Conservation (phyloP, 2,797 vertebrate species). For the Benthosema pterotum region DNA sequence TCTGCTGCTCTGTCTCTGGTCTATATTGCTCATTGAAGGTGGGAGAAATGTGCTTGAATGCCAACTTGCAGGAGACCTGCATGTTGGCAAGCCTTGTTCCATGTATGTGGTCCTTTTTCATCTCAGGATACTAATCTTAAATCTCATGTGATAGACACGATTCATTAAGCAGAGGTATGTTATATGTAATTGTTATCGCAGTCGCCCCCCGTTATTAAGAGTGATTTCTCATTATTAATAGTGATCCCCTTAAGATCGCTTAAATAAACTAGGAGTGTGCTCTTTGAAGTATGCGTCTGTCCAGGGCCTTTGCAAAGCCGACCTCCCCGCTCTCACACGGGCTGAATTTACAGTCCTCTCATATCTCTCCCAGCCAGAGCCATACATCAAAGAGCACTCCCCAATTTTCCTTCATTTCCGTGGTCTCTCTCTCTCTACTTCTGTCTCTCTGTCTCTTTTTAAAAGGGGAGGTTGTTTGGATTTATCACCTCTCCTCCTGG, state of each 20-base stretch:
- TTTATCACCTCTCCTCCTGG: slow-evolving; percentile 50
- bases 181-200: slow-evolving; percentile 28
- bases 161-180: slow-evolving; percentile 21
- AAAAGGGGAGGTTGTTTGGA: slow-evolving; percentile 21
- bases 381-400: slow-evolving; percentile 43
- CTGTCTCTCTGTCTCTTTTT: slow-evolving; percentile 27
- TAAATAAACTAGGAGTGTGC: slow-evolving; percentile 14
- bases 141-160: neutral
- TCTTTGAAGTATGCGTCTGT: no score
- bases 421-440: slow-evolving; percentile 1
- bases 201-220: slow-evolving; percentile 27
- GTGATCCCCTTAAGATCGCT: slow-evolving; percentile 5
- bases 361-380: slow-evolving; percentile 18
- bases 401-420: slow-evolving; percentile 11
- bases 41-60: no score
- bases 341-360: slow-evolving; percentile 21
- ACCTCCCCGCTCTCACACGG: slow-evolving; percentile 1
- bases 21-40: no score
- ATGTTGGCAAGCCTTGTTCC: slow-evolving; percentile 26
- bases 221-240: slow-evolving; percentile 28
- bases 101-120: slow-evolving; percentile 27
- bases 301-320: neutral
- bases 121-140: slow-evolving; percentile 11
- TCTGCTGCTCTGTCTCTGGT: no score
- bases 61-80: neutral